Base-by-base conservation (phyloP, 2,113 vertebrate species). In the Pongo pygmaeus region DNA sequence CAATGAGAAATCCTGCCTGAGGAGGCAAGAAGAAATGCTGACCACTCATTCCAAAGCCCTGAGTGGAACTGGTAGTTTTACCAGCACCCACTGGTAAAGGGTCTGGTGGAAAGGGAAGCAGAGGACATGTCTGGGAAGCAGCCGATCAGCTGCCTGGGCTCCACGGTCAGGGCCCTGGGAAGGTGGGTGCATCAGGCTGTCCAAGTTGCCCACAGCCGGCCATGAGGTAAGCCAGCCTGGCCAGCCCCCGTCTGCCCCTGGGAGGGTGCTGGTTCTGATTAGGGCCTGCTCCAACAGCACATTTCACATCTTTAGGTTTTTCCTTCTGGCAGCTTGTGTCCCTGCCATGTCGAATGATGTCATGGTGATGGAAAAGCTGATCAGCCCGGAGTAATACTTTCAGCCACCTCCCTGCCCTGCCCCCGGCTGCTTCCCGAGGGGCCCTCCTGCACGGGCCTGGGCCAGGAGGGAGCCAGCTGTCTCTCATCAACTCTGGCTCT, bases 361-460 rank as follows among this genome's bases (percentile, higher is more conserved):
- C 98, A 98, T 95, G 93, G 89, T 84, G 93, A 92, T 97, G 98
- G 98, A 98, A 98, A 98, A 98, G 97, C 67, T 98, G 97, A 98
- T 95, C 85, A 35, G 97, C 43, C 94, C 70, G 79, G 43, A 97
- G 93, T 96, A 93, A 94, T 40, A 79, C 80, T 84, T 70, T 40
- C 52, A 94, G 77, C 90, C 86, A 20, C 69, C 55, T 93, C 95
- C 85, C 43, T 1, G 40, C 95, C 92, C 85, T 77, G 79, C 85
- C 94, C 97, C 96, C 96, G 52, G 83, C 91, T 80, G 85, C 32
- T 23, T 92, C 95, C 80, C 88, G 9, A 32, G 91, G 89, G 85
- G 88, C n/a, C 59, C 94, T 84, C 91, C 94, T 77, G 83, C 59
- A n/a, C 59, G 0, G 59, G 89, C 95, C 97, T 35, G 22, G 48